Evolutionary conservation across 1,140 invertebrate genomes (phyloP), one percentile per base, ranked within the genome.

Genomic region (Coptotermes formosanus): DNA sequence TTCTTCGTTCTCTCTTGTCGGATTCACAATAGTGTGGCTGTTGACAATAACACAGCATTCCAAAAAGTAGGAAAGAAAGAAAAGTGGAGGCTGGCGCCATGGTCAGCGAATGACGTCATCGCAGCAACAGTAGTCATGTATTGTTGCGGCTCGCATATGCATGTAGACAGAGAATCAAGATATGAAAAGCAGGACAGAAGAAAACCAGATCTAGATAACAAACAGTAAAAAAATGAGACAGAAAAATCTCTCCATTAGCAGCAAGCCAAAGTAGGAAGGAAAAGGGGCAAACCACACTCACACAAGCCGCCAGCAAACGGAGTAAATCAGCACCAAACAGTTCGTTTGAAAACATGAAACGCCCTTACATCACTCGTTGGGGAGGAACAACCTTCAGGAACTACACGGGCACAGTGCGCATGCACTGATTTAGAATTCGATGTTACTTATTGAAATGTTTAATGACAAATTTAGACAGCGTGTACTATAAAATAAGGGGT

Each of bases 311-410:
- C 30, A 52, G 55, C 83, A 84, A 59, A 48, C 90, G 89, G 91
- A 91, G 90, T 90, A 90, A 88, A 89, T 90, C 90, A 91, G 86
- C 82, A 88, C 89, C 87, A 89, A 88, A 89, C 88, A 89, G 59
- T 64, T 64, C 0, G 59, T 64, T 64, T 21, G 48, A 12, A 23
- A 64, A 19, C 59, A 25, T 7, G 1, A 30, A 75, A 25, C 64
- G 14, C 4, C n/a, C n/a, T 30, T 75, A n/a, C 64, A 75, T 75
- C n/a, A 30, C 64, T 75, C 64, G 25, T 19, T 8, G 14, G 9
- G 14, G 45, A 16, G 52, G 52, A 55, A 55, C 0, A 21, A 12
- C 11, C 48, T 48, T 48, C 11, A 38, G 38, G 38, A 38, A 4
- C 38, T 38, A 38, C 38, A 38, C 2, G 38, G 16, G 7, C 48